Conservation (phyloP, 2,888 invertebrate species). For the Morpho achilles region DNA sequence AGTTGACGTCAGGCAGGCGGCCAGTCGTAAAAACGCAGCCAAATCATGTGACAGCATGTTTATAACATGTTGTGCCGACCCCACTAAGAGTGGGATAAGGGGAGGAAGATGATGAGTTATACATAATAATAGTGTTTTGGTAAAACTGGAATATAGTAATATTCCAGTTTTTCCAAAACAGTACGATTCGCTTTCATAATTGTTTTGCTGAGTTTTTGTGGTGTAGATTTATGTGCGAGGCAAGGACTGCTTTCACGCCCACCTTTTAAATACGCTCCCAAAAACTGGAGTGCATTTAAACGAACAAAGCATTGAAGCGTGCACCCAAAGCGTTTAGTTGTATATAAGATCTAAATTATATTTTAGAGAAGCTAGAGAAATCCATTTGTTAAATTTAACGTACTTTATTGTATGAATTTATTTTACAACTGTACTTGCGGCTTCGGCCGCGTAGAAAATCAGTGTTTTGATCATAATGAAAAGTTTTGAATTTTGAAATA, state of each 20-base stretch:
- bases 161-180: neutral
- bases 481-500: too few species aligned
- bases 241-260: conserved; percentile 24
- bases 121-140: neutral
- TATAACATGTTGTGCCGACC: too few species aligned
- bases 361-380: neutral
- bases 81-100: too few species aligned
- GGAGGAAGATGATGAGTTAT: too few species aligned
- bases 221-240: conserved; percentile 21
- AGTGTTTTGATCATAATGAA: too few species aligned
- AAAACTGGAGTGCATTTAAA: conserved; percentile 26
- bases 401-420: too few species aligned
- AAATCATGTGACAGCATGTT: too few species aligned
- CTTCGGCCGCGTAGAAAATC: too few species aligned
- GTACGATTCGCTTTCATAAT: conserved; percentile 21
- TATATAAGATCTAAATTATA: neutral
- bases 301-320: conserved; percentile 18
- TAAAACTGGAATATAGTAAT: neutral
- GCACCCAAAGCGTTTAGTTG: neutral
- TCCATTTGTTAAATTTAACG: too few species aligned
- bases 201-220: conserved; percentile 17
- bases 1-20: too few species aligned
- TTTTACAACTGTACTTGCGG: too few species aligned
- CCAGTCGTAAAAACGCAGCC: too few species aligned
- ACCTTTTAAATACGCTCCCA: conserved; percentile 28